phyloP scores from a whole-genome alignment of 2,113 vertebrate genomes.

The Pseudorectes ferrugineus region DNA sequence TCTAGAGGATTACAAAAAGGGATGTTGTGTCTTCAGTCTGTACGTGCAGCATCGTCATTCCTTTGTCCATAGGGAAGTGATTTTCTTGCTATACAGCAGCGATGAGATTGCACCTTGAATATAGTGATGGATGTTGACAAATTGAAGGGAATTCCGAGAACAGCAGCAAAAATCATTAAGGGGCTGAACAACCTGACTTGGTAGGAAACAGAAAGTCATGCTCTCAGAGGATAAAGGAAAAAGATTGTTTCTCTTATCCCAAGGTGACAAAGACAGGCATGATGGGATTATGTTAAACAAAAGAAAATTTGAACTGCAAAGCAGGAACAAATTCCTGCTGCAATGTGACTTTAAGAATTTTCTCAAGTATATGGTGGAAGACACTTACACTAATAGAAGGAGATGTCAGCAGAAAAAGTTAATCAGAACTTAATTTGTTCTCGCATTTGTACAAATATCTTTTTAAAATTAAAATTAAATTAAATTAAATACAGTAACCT shows the following conservation, averaged over 20 bases:
- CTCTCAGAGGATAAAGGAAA: not conserved
- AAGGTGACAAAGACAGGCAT: not conserved
- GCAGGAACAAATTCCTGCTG: not conserved
- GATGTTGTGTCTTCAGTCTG: not conserved
- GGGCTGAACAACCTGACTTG: not conserved
- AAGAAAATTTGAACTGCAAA: not conserved
- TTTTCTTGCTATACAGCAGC: not conserved
- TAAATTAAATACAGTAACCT: not conserved
- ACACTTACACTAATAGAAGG: not conserved
- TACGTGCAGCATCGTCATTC: not conserved
- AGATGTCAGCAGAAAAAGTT: not conserved
- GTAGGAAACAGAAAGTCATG: constrained; percentile 1
- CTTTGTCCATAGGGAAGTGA: constrained; percentile 23
- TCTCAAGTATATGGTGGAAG: not conserved
- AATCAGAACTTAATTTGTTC: not conserved
- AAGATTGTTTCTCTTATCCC: not conserved
- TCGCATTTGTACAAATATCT: not conserved
- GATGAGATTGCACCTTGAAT: constrained; percentile 10
- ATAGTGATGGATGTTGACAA: constrained; percentile 51
- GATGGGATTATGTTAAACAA: not conserved
- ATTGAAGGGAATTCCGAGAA: constrained; percentile 45
- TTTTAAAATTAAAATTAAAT: not conserved
- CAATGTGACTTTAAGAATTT: not conserved
- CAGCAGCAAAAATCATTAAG: constrained; percentile 53
- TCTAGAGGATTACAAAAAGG: constrained; percentile 19